Base-by-base conservation (phyloP, 2,888 invertebrate species). In the Podotricha telesiphe region DNA sequence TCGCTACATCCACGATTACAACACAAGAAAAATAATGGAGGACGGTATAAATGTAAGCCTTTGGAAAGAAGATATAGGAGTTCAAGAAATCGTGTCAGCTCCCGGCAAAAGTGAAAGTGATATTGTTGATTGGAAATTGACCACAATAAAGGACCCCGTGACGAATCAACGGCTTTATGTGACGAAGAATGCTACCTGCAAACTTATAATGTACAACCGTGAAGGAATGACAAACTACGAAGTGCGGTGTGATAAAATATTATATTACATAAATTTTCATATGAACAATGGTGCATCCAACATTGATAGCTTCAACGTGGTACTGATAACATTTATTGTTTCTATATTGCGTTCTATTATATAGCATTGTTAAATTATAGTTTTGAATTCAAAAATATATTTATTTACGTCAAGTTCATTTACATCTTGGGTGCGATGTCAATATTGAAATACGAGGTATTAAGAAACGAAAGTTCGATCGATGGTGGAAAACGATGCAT, bases 141-240 rank as follows among this genome's bases (percentile, higher is more conserved):
- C 87, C 0, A 91, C 91, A 0, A 74, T 91, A 0, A 62, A 85
- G 79, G 92, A 93, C 69, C 88, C 91, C 0, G 84, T 78, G 0
- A 90, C 85, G 0, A 82, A 74, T 50, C 84, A 83, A 78, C 80
- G 91, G 20, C 58, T 91, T n/a, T 93, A 93, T 64, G 87, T 93
- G 1, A 83, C 84, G 7, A 82, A 82, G 64, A 81, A 84, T 13
- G 92, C 92, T 0, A 83, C 83, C 58, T 93, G 92, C 61, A 84
- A 82, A 67, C 76, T 93, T 0, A 80, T 92, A 11, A 89, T 92
- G 89, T 89, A 87, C 73, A 91, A 80, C 22, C 85, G 91, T 58
- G 91, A 91, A 65, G 89, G 80, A 7, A 86, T 82, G 76, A 82
- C 86, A 0, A 92, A 89, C 76, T 92, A 91, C 73, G 81, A 79